Percentiles rank a stretch among this genome's conserved stretches.
Evolutionary conservation across 2,797 vertebrate genomes (phyloP).

Genomic region (Lacerta agilis): DNA sequence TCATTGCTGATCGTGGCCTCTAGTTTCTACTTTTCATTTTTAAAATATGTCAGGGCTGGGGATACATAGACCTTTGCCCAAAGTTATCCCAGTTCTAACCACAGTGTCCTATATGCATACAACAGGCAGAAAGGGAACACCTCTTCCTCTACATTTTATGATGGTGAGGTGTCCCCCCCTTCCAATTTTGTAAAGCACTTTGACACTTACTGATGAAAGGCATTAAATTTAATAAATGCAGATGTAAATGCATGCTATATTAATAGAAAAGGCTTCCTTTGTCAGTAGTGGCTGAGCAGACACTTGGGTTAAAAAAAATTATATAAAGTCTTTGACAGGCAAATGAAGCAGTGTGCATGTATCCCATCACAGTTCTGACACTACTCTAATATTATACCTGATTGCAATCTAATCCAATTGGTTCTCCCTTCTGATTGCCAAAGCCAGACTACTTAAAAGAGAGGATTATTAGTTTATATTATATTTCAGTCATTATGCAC

Average conservation of each 20-base stretch:
- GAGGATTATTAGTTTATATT: slow-evolving; percentile 10
- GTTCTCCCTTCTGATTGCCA: slow-evolving; percentile 10
- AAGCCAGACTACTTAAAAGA: slow-evolving; percentile 8
- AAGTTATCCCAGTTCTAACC: not conserved
- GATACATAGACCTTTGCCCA: not conserved
- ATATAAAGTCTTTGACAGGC: not conserved
- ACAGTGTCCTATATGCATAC: not conserved
- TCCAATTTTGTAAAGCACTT: not conserved
- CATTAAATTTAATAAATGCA: not conserved
- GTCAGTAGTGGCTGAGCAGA: not conserved
- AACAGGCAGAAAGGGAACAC: not conserved
- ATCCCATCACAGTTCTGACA: not conserved
- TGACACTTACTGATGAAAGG: not conserved
- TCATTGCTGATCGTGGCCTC: too few relatives aligned
- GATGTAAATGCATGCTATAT: not conserved
- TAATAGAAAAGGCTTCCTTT: not conserved
- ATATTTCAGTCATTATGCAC: slow-evolving; percentile 9
- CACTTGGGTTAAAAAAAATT: not conserved
- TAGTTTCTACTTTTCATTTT: too few relatives aligned
- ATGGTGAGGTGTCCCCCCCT: not conserved
- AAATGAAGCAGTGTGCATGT: not conserved
- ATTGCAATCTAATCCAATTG: slow-evolving; percentile 24
- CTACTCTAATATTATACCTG: slow-evolving; percentile 2
- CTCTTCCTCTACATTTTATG: not conserved
- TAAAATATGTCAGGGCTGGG: too few relatives aligned